Evolutionary conservation across 2,797 vertebrate species (phyloP), one percentile per base, ranked within the genome.

Genomic region (Diplodus sargus): DNA sequence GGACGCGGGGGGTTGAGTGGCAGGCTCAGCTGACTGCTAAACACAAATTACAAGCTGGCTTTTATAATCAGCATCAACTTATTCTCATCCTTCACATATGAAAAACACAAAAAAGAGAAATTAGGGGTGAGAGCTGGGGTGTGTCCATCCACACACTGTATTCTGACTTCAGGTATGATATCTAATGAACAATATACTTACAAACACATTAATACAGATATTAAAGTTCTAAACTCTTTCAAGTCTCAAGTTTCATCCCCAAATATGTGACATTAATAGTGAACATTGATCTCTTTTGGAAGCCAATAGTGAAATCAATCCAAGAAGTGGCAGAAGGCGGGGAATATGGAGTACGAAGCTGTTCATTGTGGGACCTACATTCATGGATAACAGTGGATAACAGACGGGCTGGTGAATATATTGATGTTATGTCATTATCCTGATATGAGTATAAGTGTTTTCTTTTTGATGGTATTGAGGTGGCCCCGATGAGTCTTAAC

Each of bases 281-380:
- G 53, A 72, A 56, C 39, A 39, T 0, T 39, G 25, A 62, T 80
- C 45, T 3, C 4, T 30, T 66, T 60, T 64, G 42, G 60, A 72
- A 61, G 58, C 23, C 3, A 20, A 54, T 75, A 17, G 2, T 16
- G 66, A 71, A 77, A 73, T 14, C 17, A 34, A 70, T 79, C 81
- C 81, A 86, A 82, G 61, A 78, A 30, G 69, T 0, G 61, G 72
- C 90, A 91, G 85, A 91, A 86, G 88, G 87, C 76, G 0, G 15
- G 56, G 74, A 70, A 51, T 47, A 74, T 76, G 59, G 61, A 76
- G 60, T 9, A 20, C 13, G 58, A 25, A 11, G 79, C 83, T 25
- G 39, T 85, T 79, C 65, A 80, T 85, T 76, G 5, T 83, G 86
- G 87, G 83, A 89, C 78, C 77, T 70, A 57, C 48, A 80, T 30